A percentile compares a stretch with the other conserved stretches of the same genome.
Conservation (phyloP, 2,113 vertebrate genomes). For the Ahaetulla prasina region DNA sequence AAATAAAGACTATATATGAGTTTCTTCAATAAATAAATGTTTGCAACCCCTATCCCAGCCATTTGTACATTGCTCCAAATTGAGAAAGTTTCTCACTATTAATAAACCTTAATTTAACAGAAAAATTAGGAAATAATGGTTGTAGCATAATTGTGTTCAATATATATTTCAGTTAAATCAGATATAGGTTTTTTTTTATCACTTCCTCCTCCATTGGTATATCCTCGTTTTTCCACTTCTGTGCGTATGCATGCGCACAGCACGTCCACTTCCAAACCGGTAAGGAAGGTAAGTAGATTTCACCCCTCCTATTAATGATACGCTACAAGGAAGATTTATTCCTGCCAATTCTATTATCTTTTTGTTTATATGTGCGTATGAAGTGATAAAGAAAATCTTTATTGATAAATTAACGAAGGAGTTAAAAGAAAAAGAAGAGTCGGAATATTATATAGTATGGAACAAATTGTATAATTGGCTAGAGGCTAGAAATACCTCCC, state of each 20-base stretch:
- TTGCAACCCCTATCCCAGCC: neutral
- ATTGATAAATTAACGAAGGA: no score
- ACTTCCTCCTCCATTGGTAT: no score
- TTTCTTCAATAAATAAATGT: neutral
- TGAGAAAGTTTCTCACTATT: neutral
- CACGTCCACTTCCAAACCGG: no score
- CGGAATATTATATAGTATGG: no score
- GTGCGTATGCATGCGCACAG: no score
- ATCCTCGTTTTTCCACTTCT: no score
- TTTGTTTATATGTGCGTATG: neutral
- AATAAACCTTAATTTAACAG: neutral
- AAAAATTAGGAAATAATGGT: neutral
- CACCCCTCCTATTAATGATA: neutral
- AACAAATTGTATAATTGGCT: no score
- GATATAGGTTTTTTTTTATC: neutral
- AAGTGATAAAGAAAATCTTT: no score
- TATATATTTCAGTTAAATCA: neutral
- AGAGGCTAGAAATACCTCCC: no score
- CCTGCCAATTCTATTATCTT: neutral
- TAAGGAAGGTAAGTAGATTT: no score
- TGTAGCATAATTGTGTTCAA: neutral
- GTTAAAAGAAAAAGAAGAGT: no score
- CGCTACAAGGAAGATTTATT: neutral
- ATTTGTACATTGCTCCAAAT: neutral
- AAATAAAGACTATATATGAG: neutral